Base-by-base conservation (phyloP, 2,113 vertebrate genomes). In the Lepus europaeus region DNA sequence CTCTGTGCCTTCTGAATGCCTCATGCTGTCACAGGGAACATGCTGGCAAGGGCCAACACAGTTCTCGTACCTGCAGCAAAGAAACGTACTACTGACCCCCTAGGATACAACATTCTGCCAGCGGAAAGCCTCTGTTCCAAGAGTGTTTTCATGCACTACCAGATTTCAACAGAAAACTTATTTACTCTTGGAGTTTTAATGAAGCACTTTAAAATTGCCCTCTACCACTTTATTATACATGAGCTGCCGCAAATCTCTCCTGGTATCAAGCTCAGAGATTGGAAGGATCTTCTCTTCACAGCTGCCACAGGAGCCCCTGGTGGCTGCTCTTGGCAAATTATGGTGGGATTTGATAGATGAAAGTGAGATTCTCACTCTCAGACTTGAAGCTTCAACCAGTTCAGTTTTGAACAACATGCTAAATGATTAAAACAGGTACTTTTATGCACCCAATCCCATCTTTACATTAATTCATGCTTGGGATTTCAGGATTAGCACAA, bases 401-500 rank as follows among this genome's bases (percentile, higher is more conserved):
- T 80, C 31, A 31, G 56, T 90, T 91, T 20, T 49, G 79, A 84
- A 81, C 61, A 81, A 68, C 7, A 14, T 68, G 80, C 72, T 87
- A 90, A 91, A 85, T 93, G 95, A 96, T 87, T 70, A 87, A 91
- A 90, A 95, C 39, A n/a, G 39, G 83, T 59, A 80, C 79, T 95
- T 91, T 86, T 25, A 94, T 59, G 85, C 85, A 76, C 19, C 63
- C 72, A 68, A 77, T 86, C 74, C 76, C 29, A 29, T 68, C 94
- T 91, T 95, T 79, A 66, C 49, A 91, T 94, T 80, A 93, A 95
- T 69, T 76, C 81, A 69, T 51, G 63, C 87, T 87, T 45, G 84
- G 78, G 91, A 95, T 97, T 94, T 96, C 83, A 89, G 91, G 96
- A 97, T 97, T 91, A 97, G 95, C 93, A 94, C 59, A 95, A 82